phyloP scores from a whole-genome alignment of 2,888 invertebrate genomes.

The Rhagonycha lutea region DNA sequence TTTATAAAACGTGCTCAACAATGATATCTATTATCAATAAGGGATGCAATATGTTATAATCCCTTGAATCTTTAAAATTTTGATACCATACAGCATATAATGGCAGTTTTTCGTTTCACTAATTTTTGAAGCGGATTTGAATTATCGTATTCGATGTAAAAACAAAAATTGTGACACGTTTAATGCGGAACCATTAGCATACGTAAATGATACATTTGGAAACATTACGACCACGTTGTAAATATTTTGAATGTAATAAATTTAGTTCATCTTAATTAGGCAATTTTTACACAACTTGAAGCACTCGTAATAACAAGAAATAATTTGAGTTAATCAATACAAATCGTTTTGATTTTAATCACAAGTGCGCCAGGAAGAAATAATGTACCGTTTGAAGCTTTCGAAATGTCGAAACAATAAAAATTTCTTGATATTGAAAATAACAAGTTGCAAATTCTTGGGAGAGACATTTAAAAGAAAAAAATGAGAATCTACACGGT shows the following conservation, averaged over 20 bases:
- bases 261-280: neutral
- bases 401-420: neutral
- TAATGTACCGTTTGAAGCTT: neutral
- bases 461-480: slow-evolving; percentile 4
- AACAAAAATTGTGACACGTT: too few species aligned
- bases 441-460: slow-evolving; percentile 16
- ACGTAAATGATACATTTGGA: too few species aligned
- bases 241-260: neutral
- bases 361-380: neutral
- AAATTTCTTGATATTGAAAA: neutral
- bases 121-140: too few species aligned
- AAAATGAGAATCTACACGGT: slow-evolving; percentile 6
- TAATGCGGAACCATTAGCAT: too few species aligned
- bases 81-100: too few species aligned
- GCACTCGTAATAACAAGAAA: neutral
- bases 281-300: neutral
- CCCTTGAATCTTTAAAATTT: neutral
- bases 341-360: neutral
- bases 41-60: neutral
- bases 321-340: neutral
- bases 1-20: slow-evolving; percentile 21
- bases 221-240: neutral
- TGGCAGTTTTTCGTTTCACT: too few species aligned
- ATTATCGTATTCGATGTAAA: too few species aligned
- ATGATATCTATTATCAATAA: slow-evolving; percentile 20